Evolutionary conservation across 2,113 vertebrate genomes (phyloP).

Genomic region (Hoplias malabaricus): DNA sequence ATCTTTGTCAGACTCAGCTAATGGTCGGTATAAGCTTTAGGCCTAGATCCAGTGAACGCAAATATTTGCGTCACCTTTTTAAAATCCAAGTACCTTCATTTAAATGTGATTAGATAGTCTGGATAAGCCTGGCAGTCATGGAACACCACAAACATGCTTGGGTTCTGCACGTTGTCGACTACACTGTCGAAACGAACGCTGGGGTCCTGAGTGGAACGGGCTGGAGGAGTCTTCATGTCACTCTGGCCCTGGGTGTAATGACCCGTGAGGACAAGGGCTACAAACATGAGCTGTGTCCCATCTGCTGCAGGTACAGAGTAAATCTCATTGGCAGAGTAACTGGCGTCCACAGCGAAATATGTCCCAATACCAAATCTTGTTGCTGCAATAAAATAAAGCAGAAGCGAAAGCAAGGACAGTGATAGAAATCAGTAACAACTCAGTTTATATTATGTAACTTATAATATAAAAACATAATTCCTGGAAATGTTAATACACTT

Average conservation of each 20-base stretch:
- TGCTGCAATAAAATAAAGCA: slow-evolving; percentile 36
- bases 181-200: slow-evolving; percentile 66
- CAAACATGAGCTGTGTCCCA: slow-evolving; percentile 66
- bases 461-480: too few relatives aligned
- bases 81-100: slow-evolving; percentile 41
- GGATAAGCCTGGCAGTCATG: slow-evolving; percentile 73
- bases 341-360: slow-evolving; percentile 70
- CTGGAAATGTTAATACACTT: too few relatives aligned
- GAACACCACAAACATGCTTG: slow-evolving; percentile 72
- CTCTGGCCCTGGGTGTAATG: slow-evolving; percentile 36
- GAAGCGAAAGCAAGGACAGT: not conserved
- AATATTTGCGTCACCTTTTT: too few relatives aligned
- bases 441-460: too few relatives aligned
- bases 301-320: slow-evolving; percentile 57
- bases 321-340: slow-evolving; percentile 48
- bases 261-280: slow-evolving; percentile 68
- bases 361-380: slow-evolving; percentile 55
- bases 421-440: too few relatives aligned
- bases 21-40: too few relatives aligned
- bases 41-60: too few relatives aligned
- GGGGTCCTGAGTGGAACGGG: not conserved
- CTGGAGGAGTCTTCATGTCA: slow-evolving; percentile 58
- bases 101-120: slow-evolving; percentile 74
- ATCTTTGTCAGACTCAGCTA: too few relatives aligned
- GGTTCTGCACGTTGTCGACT: slow-evolving; percentile 53